Evolutionary conservation across 2,113 vertebrate genomes (phyloP).

Genomic region (Cyanoliseus patagonus): DNA sequence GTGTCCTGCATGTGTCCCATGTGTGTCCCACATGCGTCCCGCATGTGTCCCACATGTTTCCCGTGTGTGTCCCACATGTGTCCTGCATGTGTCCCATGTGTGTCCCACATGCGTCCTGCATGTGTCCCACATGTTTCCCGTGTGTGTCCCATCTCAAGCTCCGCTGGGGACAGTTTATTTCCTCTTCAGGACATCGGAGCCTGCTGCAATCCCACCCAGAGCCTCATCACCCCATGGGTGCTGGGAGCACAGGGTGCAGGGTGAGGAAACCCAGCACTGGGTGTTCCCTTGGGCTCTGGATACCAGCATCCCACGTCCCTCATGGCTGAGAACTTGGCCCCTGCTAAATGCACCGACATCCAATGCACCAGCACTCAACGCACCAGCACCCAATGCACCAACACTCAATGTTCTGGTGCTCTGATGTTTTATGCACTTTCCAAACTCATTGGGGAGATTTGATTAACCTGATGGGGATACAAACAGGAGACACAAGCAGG

Average conservation of each 20-base stretch:
- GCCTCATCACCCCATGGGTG: background rate
- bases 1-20: too few species aligned
- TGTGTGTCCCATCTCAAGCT: background rate
- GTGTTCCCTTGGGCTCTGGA: background rate
- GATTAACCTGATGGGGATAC: background rate
- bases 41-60: background rate
- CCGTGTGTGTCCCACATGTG: too few species aligned
- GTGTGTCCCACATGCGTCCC: too few species aligned
- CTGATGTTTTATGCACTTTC: background rate
- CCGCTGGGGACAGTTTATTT: background rate
- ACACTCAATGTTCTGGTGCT: background rate
- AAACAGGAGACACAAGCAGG: fast-evolving
- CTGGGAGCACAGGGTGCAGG: background rate
- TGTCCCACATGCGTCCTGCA: background rate
- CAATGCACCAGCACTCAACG: background rate
- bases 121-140: background rate
- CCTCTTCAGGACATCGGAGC: background rate
- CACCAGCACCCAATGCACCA: background rate
- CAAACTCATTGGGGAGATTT: fast-evolving
- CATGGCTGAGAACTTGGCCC: fast-evolving
- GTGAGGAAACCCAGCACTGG: background rate
- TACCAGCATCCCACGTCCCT: background rate
- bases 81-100: too few species aligned
- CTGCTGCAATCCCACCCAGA: background rate
- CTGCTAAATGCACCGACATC: background rate